Base-by-base conservation (phyloP, 1,140 invertebrate species). In the Vanessa atalanta region DNA sequence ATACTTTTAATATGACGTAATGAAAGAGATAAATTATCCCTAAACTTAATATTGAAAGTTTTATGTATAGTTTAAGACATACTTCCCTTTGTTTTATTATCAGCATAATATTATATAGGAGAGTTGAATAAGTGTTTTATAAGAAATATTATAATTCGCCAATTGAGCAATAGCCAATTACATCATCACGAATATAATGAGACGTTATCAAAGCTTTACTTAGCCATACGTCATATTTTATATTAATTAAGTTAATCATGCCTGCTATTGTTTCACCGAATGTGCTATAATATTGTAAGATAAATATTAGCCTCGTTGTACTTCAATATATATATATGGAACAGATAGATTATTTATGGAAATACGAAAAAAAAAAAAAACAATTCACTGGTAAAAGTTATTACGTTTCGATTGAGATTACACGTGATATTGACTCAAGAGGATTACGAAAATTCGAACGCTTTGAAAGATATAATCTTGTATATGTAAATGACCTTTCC, bases 401-500 rank as follows among this genome's bases (percentile, higher is more conserved):
- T 43, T 43, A 43, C 7, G 37, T 11, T 43, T 43, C 37, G 3
- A 43, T 43, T 79, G 79, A 83, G 83, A 88, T 87, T 85, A 85
- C 84, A 79, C 85, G 83, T 84, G 82, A 88, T 87, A 88, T 88
- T 82, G 86, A 86, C 81, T 89, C 84, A 78, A 79, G 74, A 77
- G 78, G 78, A 75, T 77, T 70, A 67, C 67, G 66, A 51, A 77
- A 77, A 75, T 82, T 82, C 80, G 84, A 88, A 86, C 81, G 6
- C 37, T 50, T 48, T 14, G 81, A 83, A 86, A 82, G 88, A 86
- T 84, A 88, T 88, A 87, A 88, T 87, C 86, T 83, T 88, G 85
- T 89, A 83, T 88, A 88, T 90, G 86, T 79, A 90, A 88, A 90
- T 88, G 77, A 83, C 79, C 80, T 82, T 82, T 84, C 85, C 82